Conservation (phyloP, 2,888 invertebrate species). For the Syrphus vitripennis region DNA sequence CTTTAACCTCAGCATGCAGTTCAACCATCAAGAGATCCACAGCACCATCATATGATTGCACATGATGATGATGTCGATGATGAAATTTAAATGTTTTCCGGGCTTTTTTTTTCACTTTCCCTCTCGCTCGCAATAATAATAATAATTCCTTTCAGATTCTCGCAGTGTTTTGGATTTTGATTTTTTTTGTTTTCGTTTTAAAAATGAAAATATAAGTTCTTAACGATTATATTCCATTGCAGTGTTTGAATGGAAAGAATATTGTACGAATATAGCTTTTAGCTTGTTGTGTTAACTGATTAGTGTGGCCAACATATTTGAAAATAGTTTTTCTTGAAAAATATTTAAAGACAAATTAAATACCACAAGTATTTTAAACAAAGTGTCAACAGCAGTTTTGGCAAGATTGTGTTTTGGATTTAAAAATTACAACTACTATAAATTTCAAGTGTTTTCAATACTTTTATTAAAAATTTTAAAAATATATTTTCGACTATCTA, state of each 20-base stretch:
- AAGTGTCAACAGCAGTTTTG: no score
- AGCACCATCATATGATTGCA: background rate
- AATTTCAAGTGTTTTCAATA: no score
- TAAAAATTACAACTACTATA: no score
- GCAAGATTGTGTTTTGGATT: no score
- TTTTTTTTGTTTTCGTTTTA: background rate
- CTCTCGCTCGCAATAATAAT: conserved; percentile 42
- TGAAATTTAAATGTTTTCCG: conserved; percentile 67
- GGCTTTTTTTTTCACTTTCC: conserved; percentile 10
- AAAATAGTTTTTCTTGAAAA: background rate
- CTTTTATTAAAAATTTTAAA: no score
- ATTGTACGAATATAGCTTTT: background rate
- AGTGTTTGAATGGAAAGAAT: background rate
- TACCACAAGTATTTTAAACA: no score
- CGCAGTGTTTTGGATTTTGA: conserved; percentile 20
- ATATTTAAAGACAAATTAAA: no score
- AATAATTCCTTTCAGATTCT: conserved; percentile 13
- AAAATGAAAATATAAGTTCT: conserved; percentile 34
- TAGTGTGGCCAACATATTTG: background rate
- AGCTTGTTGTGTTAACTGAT: background rate
- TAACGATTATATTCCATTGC: conserved; percentile 21
- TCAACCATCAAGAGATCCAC: conserved; percentile 2
- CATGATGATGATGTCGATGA: conserved; percentile 55
- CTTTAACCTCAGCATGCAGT: conserved; percentile 16
- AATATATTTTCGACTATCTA: no score